These are phyloP conservation scores for Megalops cyprinoides DNA, from an alignment of 2,797 vertebrate genomes.

Conservation along the genomic window DNA sequence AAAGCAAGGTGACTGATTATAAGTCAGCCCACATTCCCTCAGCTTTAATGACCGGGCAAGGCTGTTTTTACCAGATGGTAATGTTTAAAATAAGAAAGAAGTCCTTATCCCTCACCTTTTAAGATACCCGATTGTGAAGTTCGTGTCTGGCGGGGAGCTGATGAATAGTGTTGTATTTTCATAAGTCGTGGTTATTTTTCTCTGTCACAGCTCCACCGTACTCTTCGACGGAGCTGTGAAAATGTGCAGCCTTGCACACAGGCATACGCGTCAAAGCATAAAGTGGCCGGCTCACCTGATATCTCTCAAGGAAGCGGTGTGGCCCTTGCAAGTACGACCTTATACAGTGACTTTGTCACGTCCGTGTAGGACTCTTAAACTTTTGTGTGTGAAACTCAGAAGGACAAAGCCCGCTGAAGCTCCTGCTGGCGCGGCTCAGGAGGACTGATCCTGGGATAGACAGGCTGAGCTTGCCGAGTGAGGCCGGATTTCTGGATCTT, in stretches of 20 bases:
- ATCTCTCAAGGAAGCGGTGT: conserved; percentile 60
- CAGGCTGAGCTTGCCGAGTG: neutral
- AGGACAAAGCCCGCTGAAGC: neutral
- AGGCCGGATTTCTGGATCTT: no score
- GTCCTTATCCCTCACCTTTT: conserved; percentile 15
- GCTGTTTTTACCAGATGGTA: neutral
- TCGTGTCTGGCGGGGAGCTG: conserved; percentile 35
- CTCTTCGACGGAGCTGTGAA: conserved; percentile 47
- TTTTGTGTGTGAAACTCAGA: conserved; percentile 24
- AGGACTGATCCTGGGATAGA: neutral
- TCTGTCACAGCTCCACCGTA: conserved; percentile 41
- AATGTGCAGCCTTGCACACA: conserved; percentile 61
- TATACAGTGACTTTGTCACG: conserved; percentile 60
- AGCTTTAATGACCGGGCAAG: conserved; percentile 17
- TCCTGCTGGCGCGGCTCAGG: neutral
- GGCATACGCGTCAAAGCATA: conserved; percentile 66
- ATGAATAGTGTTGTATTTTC: conserved; percentile 42
- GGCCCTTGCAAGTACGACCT: conserved; percentile 64
- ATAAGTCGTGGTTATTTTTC: conserved; percentile 51
- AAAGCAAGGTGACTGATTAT: conserved; percentile 44
- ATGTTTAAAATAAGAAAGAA: neutral
- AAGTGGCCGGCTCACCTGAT: conserved; percentile 53
- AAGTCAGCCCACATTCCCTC: conserved; percentile 29
- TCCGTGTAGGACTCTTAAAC: conserved; percentile 63
- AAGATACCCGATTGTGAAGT: conserved; percentile 41